Conservation (phyloP, 2,113 vertebrate species). For the Mystacornis crossleyi region DNA sequence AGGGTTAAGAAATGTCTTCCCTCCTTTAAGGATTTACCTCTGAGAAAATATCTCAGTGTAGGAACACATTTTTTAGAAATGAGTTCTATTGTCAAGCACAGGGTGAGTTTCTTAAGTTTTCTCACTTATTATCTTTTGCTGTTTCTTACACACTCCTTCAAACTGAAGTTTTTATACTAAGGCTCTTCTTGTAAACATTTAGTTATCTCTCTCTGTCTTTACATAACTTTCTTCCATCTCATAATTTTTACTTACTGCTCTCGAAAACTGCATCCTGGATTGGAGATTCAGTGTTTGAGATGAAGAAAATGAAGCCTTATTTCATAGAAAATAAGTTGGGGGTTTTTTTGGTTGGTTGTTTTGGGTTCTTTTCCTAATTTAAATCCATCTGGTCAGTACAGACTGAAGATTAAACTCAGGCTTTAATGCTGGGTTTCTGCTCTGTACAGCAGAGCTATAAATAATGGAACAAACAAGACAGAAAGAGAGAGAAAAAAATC, state of each 20-base stretch:
- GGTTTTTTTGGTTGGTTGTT: accelerated
- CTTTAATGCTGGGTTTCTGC: background rate
- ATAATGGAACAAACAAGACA: background rate
- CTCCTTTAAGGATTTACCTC: background rate
- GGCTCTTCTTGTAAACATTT: background rate
- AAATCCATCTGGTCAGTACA: background rate
- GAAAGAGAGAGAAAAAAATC: background rate
- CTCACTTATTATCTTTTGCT: background rate
- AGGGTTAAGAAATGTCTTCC: background rate
- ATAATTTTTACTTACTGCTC: background rate
- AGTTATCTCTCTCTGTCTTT: background rate
- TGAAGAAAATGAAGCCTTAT: background rate
- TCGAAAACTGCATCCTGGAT: background rate
- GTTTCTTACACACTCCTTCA: background rate
- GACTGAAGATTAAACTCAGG: background rate
- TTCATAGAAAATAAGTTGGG: background rate
- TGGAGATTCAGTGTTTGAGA: background rate
- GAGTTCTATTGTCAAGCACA: background rate
- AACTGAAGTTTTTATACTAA: background rate
- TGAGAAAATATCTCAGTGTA: background rate
- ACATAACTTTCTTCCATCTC: background rate
- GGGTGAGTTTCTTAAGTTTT: background rate
- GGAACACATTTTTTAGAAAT: background rate
- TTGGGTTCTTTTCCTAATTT: background rate
- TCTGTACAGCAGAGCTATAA: background rate